Conservation (phyloP, 2,888 invertebrate species). For the Drosophila gaucha region DNA sequence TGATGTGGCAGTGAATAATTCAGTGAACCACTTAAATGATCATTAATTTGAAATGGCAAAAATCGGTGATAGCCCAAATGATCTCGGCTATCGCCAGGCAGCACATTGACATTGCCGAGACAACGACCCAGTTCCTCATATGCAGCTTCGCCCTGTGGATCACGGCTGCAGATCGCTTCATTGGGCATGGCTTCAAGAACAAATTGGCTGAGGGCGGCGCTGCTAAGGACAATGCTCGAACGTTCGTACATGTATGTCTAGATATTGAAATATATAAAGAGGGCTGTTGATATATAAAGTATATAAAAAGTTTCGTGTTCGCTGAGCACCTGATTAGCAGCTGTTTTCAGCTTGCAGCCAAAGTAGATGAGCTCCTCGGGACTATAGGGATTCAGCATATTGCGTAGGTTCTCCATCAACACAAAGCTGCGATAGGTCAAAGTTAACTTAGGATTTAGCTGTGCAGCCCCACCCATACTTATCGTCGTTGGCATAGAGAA, state of each 20-base stretch:
- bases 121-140: conserved; percentile 87
- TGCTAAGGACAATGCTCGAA: conserved; percentile 95
- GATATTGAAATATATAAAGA: not conserved
- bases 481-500: conserved; percentile 98
- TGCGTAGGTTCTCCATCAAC: conserved; percentile 96
- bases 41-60: conserved; percentile 47
- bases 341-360: conserved; percentile 93
- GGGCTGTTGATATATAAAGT: not conserved
- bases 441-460: not conserved
- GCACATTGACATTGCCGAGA: conserved; percentile 92
- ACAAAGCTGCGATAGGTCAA: conserved; percentile 89
- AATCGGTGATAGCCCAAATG: conserved; percentile 64
- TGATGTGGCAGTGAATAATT: conserved; percentile 39
- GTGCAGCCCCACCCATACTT: conserved; percentile 87
- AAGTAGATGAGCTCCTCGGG: conserved; percentile 92
- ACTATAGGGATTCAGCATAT: conserved; percentile 91
- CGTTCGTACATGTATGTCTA: conserved; percentile 95
- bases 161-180: conserved; percentile 84
- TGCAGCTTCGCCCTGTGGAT: conserved; percentile 82
- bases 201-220: conserved; percentile 90
- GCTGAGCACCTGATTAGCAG: conserved; percentile 84
- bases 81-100: conserved; percentile 95
- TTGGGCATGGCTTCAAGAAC: conserved; percentile 90
- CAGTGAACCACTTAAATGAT: conserved; percentile 26
- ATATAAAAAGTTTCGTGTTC: not conserved